These are phyloP conservation scores for Polyommatus iphigenia DNA, from an alignment of 2,888 invertebrate genomes.

Conservation along the genomic window DNA sequence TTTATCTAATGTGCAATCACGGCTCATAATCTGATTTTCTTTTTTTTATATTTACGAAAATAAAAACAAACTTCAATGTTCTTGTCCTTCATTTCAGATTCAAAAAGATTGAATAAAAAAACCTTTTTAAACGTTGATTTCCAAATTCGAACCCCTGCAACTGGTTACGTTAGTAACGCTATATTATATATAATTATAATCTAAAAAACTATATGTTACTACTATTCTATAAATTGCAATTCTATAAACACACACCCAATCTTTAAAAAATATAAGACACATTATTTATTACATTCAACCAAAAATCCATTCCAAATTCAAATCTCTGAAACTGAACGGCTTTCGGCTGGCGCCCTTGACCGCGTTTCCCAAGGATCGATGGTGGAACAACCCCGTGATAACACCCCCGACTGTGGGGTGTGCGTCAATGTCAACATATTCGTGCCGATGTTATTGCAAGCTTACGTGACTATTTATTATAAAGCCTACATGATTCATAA, in stretches of 20 bases:
- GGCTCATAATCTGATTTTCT: not conserved
- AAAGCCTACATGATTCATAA: slow-evolving; percentile 41
- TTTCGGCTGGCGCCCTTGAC: slow-evolving; percentile 49
- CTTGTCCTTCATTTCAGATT: too few relatives aligned
- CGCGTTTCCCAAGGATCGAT: slow-evolving; percentile 76
- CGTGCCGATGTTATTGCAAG: slow-evolving; percentile 59
- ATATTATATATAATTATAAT: too few relatives aligned
- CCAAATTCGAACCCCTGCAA: not conserved
- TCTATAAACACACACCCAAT: too few relatives aligned
- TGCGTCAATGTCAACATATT: slow-evolving; percentile 76
- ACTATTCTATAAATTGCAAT: too few relatives aligned
- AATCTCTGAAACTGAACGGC: slow-evolving; percentile 19
- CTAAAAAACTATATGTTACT: too few relatives aligned
- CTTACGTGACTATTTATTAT: slow-evolving; percentile 62
- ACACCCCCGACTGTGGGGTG: slow-evolving; percentile 60
- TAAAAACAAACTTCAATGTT: too few relatives aligned
- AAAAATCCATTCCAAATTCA: not conserved
- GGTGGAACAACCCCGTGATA: slow-evolving; percentile 51
- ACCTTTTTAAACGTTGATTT: not conserved
- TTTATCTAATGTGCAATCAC: not conserved
- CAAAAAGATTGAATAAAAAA: too few relatives aligned
- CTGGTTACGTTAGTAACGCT: not conserved
- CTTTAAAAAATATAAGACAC: too few relatives aligned
- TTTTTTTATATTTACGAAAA: not conserved
- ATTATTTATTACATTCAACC: too few relatives aligned